These are phyloP conservation scores for Archips xylosteana DNA, from an alignment of 2,888 invertebrate genomes.

Conservation along the genomic window DNA sequence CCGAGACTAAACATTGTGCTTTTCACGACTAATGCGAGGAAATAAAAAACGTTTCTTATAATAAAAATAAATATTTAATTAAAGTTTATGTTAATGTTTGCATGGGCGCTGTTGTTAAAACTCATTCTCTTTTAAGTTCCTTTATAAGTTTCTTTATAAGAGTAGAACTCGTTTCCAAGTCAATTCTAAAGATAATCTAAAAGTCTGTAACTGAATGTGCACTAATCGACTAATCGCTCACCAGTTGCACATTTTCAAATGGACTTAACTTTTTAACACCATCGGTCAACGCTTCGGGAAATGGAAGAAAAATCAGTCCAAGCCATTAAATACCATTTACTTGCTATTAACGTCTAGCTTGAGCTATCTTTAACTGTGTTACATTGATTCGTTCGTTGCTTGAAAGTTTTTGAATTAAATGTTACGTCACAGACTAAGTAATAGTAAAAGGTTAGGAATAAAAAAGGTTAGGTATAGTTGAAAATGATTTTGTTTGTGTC, in stretches of 20 bases:
- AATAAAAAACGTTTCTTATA: too few relatives aligned
- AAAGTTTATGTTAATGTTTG: too few relatives aligned
- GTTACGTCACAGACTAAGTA: too few relatives aligned
- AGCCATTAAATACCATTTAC: conserved; percentile 47
- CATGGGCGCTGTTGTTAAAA: too few relatives aligned
- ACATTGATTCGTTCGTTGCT: background rate
- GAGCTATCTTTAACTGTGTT: conserved; percentile 12
- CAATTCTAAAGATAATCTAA: conserved; percentile 21
- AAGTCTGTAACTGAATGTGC: conserved; percentile 46
- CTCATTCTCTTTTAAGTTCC: too few relatives aligned
- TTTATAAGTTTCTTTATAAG: conserved; percentile 12
- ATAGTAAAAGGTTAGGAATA: too few relatives aligned
- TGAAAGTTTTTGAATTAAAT: background rate
- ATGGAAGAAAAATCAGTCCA: conserved; percentile 50
- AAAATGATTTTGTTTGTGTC: too few relatives aligned
- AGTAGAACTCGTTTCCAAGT: background rate
- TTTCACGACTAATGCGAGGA: too few relatives aligned
- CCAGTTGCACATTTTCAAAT: conserved; percentile 52
- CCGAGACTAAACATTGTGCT: too few relatives aligned
- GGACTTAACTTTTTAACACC: conserved; percentile 58
- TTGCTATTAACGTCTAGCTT: conserved; percentile 25
- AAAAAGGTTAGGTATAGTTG: too few relatives aligned
- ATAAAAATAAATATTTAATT: too few relatives aligned
- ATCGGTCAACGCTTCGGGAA: conserved; percentile 53
- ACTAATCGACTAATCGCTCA: conserved; percentile 54